Conservation (phyloP, 2,113 vertebrate species). For the Erinaceus europaeus region DNA sequence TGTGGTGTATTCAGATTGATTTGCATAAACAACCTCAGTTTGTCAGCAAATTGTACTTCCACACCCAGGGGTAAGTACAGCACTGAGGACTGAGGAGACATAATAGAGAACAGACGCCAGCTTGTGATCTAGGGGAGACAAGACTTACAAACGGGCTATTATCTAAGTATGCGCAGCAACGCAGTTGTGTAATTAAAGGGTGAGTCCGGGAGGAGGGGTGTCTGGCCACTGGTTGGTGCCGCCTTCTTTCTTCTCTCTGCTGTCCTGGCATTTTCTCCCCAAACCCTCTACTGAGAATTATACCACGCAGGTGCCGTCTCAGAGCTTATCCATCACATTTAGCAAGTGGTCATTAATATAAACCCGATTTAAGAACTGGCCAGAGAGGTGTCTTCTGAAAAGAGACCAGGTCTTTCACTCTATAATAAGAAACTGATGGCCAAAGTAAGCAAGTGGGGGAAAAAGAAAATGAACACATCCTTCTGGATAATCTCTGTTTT, state of each 20-base stretch:
- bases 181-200: slow-evolving; percentile 61
- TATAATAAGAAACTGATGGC: background rate
- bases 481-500: background rate
- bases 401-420: background rate
- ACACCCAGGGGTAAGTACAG: slow-evolving; percentile 33
- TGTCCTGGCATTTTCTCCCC: slow-evolving; percentile 21
- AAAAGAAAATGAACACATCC: background rate
- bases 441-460: background rate
- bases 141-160: slow-evolving; percentile 59
- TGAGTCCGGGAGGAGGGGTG: background rate
- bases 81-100: background rate
- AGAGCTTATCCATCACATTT: background rate
- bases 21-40: background rate
- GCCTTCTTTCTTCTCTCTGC: background rate
- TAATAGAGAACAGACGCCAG: slow-evolving; percentile 40
- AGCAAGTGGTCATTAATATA: slow-evolving; percentile 22
- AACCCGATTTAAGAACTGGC: background rate
- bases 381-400: background rate
- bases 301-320: background rate
- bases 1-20: background rate
- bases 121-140: slow-evolving; percentile 54
- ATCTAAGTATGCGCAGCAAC: slow-evolving; percentile 51
- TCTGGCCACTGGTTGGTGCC: background rate
- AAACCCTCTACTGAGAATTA: background rate
- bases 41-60: slow-evolving; percentile 32